Evolutionary conservation across 2,113 vertebrate genomes (phyloP), one percentile per base, ranked within the genome.

Genomic region (Cichladusa arquata): DNA sequence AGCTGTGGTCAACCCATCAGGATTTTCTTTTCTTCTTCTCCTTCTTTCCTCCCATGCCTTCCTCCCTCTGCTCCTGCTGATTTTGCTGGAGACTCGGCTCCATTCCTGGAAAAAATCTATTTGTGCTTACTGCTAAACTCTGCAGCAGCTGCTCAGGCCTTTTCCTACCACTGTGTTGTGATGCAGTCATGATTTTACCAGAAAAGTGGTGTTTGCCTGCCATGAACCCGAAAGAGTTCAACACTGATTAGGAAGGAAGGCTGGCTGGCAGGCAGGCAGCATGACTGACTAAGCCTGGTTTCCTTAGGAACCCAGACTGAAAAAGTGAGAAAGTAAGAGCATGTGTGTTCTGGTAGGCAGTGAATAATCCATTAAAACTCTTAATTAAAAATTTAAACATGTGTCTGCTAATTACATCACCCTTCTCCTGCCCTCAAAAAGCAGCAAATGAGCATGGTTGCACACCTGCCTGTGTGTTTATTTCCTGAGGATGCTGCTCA

Each of bases 321-420:
- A 88, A 88, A 89, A 93, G 82, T 5, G 16, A 94, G 82, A 89
- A 95, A 93, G 69, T 93, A 91, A 79, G 86, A 96, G 93, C 88
- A 78, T 92, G 92, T 96, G 95, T 93, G 51, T 86, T 93, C 95
- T 92, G 79, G 80, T 94, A 96, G 93, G 92, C 96, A 94, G 93
- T 92, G 95, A 96, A 93, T 91, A 96, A 95, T 93, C 96, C 88
- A 96, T 95, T 96, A 96, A 93, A 90, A 96, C 77, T 94, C 96
- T 96, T 96, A 96, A 96, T 96, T 96, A 96, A 97, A 96, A 97
- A 96, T 94, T 88, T 93, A 95, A 96, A 96, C 95, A 88, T 95
- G 96, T 96, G 92, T 81, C 92, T 96, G 92, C 93, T 97, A 96
- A 96, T 96, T 97, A 96, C 95, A 95, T 86, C 94, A 94, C 93